phyloP scores from a whole-genome alignment of 2,113 vertebrate genomes.

The Chlamydotis undulata region DNA sequence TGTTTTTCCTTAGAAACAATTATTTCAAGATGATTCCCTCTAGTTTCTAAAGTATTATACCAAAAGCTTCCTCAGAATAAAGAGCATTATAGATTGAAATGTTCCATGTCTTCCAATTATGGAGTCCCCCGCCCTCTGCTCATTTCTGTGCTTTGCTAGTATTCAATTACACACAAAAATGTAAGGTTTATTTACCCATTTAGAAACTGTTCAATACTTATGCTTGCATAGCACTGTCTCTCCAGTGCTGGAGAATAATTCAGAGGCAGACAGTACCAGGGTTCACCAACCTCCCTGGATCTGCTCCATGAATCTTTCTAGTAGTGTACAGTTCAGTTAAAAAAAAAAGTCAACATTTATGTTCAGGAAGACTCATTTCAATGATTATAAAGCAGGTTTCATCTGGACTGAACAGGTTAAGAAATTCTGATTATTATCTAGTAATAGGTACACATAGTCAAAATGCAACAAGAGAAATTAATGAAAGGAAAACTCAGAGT shows the following conservation, averaged over 20 bases:
- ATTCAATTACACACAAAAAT: neutral
- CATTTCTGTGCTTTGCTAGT: neutral
- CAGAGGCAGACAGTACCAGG: neutral
- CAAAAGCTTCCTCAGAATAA: neutral
- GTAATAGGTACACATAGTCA: neutral
- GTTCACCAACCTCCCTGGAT: neutral
- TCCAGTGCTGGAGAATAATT: neutral
- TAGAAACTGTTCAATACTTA: neutral
- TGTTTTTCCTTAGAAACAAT: neutral
- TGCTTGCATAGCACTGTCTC: neutral
- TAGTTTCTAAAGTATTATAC: neutral
- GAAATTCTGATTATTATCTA: neutral
- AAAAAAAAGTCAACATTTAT: neutral
- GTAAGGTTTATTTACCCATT: neutral
- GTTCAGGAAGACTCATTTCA: neutral
- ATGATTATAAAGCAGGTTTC: neutral
- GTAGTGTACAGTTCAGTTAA: neutral
- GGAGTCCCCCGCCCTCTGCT: neutral
- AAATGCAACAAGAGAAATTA: neutral
- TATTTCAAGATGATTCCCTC: neutral
- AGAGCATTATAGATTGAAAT: neutral
- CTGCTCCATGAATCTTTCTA: neutral
- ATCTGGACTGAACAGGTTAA: neutral
- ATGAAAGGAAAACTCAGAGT: neutral
- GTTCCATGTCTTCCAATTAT: neutral